A percentile compares a stretch with the other conserved stretches of the same genome.
Conservation (phyloP, 1,140 invertebrate species). For the Drosophila nigrodunni region DNA sequence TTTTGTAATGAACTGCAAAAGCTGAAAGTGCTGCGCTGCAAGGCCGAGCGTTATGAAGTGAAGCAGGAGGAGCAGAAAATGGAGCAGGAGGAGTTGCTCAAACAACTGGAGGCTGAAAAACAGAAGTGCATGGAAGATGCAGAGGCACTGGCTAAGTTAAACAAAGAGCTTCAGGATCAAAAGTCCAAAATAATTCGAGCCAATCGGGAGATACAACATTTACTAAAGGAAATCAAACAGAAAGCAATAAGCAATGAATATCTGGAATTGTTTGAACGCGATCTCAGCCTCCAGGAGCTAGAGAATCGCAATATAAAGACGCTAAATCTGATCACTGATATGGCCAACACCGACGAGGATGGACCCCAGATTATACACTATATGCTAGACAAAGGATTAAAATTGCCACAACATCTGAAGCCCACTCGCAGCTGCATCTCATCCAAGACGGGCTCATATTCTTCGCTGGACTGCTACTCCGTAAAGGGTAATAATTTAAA, state of each 20-base stretch:
- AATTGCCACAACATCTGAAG: conserved; percentile 71
- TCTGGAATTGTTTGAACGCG: conserved; percentile 71
- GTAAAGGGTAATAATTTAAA: conserved; percentile 35
- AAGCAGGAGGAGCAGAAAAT: conserved; percentile 46
- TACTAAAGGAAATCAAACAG: conserved; percentile 64
- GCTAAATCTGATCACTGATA: conserved; percentile 81
- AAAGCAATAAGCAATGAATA: conserved; percentile 74
- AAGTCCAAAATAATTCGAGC: conserved; percentile 72
- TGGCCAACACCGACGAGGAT: conserved; percentile 69
- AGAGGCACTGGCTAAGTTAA: conserved; percentile 60
- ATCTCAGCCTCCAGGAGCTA: conserved; percentile 79
- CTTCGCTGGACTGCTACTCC: conserved; percentile 55
- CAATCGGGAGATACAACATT: conserved; percentile 69
- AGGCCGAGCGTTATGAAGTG: conserved; percentile 50
- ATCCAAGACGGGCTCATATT: conserved; percentile 60
- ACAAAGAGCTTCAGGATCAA: conserved; percentile 74
- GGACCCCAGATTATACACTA: conserved; percentile 65
- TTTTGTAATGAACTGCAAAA: conserved; percentile 57
- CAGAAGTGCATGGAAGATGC: conserved; percentile 53
- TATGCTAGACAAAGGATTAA: conserved; percentile 70
- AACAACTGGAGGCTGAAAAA: conserved; percentile 39
- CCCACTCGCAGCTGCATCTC: conserved; percentile 64
- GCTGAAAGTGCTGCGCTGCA: conserved; percentile 70
- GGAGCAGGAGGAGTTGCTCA: conserved; percentile 52
- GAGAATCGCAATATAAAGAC: conserved; percentile 81